Percentiles rank a stretch among this genome's conserved stretches.
Evolutionary conservation across 2,797 vertebrate species (phyloP).

Genomic region (Manis pentadactyla): DNA sequence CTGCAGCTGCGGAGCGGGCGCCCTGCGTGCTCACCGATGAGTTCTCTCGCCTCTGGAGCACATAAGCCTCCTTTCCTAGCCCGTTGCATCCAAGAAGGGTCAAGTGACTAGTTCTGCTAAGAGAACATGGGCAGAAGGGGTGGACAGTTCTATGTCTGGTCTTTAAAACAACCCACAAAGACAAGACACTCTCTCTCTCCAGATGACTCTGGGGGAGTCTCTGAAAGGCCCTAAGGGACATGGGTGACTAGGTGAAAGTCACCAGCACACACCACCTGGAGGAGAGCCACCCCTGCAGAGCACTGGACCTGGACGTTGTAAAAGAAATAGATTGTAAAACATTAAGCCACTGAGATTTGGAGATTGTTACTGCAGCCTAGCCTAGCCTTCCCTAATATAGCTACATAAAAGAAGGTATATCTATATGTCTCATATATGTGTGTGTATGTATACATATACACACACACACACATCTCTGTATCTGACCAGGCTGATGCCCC

Average conservation of each 20-base stretch:
- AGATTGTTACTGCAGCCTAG: background rate
- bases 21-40: background rate
- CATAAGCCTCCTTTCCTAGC: background rate
- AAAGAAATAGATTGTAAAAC: background rate
- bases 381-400: background rate
- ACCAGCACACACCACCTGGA: background rate
- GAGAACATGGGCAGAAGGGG: background rate
- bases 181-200: background rate
- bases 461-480: too few species aligned
- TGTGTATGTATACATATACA: too few species aligned
- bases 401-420: background rate
- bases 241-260: background rate
- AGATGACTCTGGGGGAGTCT: background rate
- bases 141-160: background rate
- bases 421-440: too few species aligned
- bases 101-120: background rate
- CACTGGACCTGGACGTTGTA: background rate
- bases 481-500: background rate
- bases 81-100: background rate
- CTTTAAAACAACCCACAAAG: background rate
- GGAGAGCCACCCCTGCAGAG: background rate
- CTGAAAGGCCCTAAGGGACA: background rate
- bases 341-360: background rate
- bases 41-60: background rate
- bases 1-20: background rate